A percentile compares a stretch with the other conserved stretches of the same genome.
Conservation (phyloP, 2,113 vertebrate genomes). For the Cyprinodon tularosa region DNA sequence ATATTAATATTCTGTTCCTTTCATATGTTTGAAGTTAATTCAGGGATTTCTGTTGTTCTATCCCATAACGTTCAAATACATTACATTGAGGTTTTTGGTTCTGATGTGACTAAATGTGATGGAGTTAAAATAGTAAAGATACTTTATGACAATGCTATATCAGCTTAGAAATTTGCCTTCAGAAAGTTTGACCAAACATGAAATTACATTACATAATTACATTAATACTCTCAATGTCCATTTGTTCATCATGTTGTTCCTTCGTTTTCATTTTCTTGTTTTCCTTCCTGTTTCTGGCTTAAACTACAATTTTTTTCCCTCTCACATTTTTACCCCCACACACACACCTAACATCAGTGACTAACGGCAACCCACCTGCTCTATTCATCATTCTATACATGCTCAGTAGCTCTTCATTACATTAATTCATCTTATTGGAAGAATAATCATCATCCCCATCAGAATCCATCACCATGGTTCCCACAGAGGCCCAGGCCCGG, state of each 20-base stretch:
- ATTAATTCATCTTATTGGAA: constrained; percentile 96
- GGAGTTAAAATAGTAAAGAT: no score
- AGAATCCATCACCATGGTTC: constrained; percentile 88
- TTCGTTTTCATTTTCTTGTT: constrained; percentile 17
- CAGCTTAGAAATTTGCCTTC: background rate
- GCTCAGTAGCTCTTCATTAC: constrained; percentile 86
- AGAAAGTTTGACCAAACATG: no score
- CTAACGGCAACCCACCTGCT: constrained; percentile 77
- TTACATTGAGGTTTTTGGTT: background rate
- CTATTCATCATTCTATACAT: constrained; percentile 80
- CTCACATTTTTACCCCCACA: constrained; percentile 44
- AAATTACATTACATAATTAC: no score
- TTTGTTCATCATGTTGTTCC: background rate
- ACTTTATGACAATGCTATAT: background rate
- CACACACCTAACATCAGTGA: constrained; percentile 80
- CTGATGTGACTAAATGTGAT: background rate
- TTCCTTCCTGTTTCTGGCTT: constrained; percentile 20
- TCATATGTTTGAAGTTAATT: background rate
- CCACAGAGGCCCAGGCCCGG: constrained; percentile 78
- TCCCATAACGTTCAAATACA: background rate
- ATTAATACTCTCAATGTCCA: no score
- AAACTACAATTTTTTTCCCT: constrained; percentile 5
- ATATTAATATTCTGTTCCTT: background rate
- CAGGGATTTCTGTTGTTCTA: background rate
- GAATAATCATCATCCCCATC: constrained; percentile 90